phyloP scores from a whole-genome alignment of 2,113 vertebrate genomes.

The Pantherophis guttatus region DNA sequence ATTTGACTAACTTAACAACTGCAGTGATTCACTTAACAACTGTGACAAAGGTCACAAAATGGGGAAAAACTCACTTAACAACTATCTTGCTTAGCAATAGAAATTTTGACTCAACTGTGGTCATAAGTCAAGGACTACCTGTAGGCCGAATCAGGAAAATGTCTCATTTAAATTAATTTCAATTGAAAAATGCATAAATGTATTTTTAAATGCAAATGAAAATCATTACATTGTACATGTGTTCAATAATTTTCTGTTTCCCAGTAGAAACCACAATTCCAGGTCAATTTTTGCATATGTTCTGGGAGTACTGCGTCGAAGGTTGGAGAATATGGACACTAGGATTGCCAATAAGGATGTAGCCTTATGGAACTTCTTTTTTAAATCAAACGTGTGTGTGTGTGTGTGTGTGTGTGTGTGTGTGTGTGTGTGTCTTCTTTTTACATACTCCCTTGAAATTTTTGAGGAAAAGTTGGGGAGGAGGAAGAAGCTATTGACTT shows the following conservation, averaged over 20 bases:
- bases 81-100: background rate
- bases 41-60: no score
- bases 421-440: no score
- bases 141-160: background rate
- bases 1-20: no score
- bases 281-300: background rate
- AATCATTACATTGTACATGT: background rate
- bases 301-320: background rate
- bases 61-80: background rate
- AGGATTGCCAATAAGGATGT: background rate
- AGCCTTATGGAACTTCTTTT: background rate
- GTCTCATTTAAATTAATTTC: background rate
- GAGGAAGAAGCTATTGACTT: background rate
- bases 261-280: background rate
- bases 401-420: no score
- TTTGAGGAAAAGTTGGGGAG: background rate
- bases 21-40: no score
- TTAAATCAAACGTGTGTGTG: background rate
- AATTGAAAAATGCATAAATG: background rate
- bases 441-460: background rate
- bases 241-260: background rate
- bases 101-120: background rate
- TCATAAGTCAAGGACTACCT: background rate
- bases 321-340: background rate
- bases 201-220: background rate